A percentile compares a stretch with the other conserved stretches of the same genome.
phyloP scores from a whole-genome alignment of 2,113 vertebrate species.

The Heterochromis multidens region DNA sequence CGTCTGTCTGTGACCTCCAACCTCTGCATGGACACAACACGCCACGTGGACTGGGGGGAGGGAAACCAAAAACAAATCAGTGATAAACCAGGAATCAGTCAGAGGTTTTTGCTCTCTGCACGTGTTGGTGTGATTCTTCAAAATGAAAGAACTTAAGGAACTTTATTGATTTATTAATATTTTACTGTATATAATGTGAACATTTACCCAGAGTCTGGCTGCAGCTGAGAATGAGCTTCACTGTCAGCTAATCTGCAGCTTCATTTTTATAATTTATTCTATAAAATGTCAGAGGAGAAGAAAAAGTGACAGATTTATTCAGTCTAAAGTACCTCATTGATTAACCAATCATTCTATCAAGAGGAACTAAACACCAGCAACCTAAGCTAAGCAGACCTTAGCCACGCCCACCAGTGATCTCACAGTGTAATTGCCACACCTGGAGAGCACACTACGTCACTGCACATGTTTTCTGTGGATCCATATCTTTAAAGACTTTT shows the following conservation, averaged over 20 bases:
- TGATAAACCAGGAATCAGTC: background rate
- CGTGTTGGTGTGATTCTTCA: background rate
- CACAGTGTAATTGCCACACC: background rate
- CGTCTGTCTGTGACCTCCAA: slow-evolving; percentile 68
- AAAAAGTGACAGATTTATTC: background rate
- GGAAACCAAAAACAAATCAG: background rate
- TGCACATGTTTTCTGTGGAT: background rate
- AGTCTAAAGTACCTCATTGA: background rate
- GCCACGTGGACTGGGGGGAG: slow-evolving; percentile 65
- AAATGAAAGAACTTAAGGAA: no score
- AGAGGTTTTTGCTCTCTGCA: background rate
- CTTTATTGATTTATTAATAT: background rate
- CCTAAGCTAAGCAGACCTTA: no score
- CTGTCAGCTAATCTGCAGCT: background rate
- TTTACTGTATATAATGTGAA: background rate
- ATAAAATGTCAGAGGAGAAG: background rate
- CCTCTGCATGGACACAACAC: slow-evolving; percentile 77
- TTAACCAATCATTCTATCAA: background rate
- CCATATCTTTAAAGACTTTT: background rate
- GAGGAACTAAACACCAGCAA: background rate
- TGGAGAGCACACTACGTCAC: background rate
- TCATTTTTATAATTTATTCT: background rate
- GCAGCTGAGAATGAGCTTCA: background rate
- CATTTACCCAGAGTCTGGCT: background rate
- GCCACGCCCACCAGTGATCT: no score